Evolutionary conservation across 2,113 vertebrate species (phyloP), one percentile per base, ranked within the genome.

Genomic region (Emberiza fucata): DNA sequence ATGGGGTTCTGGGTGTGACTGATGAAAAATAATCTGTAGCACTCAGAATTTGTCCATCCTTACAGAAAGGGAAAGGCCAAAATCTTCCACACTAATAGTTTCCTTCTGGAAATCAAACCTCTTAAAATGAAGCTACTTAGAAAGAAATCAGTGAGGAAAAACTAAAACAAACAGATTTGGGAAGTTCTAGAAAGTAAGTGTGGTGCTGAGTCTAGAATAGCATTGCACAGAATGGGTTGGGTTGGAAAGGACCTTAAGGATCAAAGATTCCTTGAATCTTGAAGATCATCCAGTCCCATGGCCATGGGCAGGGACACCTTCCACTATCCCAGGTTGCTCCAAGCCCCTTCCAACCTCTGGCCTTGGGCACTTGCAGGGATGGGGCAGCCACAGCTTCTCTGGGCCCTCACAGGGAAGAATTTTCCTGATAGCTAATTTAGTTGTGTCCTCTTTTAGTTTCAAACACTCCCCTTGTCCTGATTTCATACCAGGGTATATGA

Each of bases 321-420:
- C 35, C 33, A 24, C 23, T 44, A 3, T 5, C 6, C 45, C 53
- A 73, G 53, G 2, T 0, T 59, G 39, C 33, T 53, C 39, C 0
- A 0, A 45, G 14, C 24, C 17, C 11, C 0, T 0, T 53, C 61
- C 45, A 75, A 0, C 39, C 53, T 53, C 53, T 53, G 53, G 16
- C 6, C 20, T 45, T 3, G 78, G 0, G 8, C n/a, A 31, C 13
- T 89, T 0, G 13, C 53, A 75, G n/a, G 45, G 37, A 24, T 60
- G 77, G 51, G 8, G 39, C 45, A 81, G 8, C 45, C 77, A 51
- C 69, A 75, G 16, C 33, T 81, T 0, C 51, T 65, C 51, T 59
- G 44, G 10, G 12, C 8, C 44, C 53, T 60, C 39, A 45, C 24
- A 53, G 45, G 39, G 27, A 39, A 39, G 0, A n/a, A n/a, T 20